phyloP scores from a whole-genome alignment of 2,888 invertebrate genomes.

The Gisinianus flammeolus region DNA sequence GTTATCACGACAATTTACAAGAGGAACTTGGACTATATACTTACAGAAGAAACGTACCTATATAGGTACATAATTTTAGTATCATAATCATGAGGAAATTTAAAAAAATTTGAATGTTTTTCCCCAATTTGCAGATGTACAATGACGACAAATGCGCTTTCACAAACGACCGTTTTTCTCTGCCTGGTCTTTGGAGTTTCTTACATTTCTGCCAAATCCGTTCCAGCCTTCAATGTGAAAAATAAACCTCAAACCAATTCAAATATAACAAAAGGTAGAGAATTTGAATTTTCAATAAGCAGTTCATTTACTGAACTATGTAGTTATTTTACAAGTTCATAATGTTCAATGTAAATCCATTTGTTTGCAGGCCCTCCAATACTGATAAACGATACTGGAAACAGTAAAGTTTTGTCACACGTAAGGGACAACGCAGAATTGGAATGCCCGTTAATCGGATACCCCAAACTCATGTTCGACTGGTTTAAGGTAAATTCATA shows the following conservation, averaged over 20 bases:
- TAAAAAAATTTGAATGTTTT: too few species aligned
- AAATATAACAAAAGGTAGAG: neutral
- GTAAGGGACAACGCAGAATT: constrained; percentile 52
- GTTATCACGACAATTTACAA: too few species aligned
- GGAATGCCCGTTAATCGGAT: constrained; percentile 44
- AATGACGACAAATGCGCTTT: constrained; percentile 18
- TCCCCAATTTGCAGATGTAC: constrained; percentile 36
- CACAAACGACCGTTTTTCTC: constrained; percentile 15
- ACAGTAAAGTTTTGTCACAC: constrained; percentile 23
- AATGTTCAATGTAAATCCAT: too few species aligned
- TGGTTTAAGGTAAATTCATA: constrained; percentile 54
- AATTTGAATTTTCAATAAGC: neutral
- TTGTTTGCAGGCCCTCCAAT: constrained; percentile 39
- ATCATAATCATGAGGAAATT: too few species aligned
- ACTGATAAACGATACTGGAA: constrained; percentile 10
- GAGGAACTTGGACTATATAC: neutral
- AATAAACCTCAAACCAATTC: constrained; percentile 1
- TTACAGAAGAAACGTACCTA: too few species aligned
- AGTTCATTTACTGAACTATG: too few species aligned
- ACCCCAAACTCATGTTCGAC: constrained; percentile 44
- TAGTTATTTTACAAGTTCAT: too few species aligned
- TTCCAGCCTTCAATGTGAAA: neutral
- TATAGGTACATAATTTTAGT: too few species aligned
- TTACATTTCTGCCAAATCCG: neutral
- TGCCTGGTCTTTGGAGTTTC: constrained; percentile 2